These are phyloP conservation scores for Tetragnatha versicolor DNA, from an alignment of 1,140 invertebrate genomes.

Conservation along the genomic window DNA sequence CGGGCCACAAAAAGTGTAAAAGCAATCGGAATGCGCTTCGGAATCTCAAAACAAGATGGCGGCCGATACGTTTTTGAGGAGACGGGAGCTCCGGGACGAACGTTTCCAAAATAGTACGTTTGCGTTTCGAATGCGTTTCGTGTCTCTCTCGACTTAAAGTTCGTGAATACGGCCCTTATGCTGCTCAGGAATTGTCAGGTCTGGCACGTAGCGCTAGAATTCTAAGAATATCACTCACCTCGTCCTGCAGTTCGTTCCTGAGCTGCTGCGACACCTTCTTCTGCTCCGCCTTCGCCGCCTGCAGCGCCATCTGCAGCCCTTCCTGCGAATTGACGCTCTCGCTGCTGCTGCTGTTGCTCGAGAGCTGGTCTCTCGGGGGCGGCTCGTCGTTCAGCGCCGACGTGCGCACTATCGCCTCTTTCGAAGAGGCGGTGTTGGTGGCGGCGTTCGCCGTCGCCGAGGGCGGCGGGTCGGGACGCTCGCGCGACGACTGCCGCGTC, in stretches of 20 bases:
- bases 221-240: too few species aligned
- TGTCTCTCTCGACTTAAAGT: too few species aligned
- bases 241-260: constrained; percentile 43
- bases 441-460: constrained; percentile 45
- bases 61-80: too few species aligned
- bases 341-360: constrained; percentile 73
- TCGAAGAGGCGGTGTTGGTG: constrained; percentile 56
- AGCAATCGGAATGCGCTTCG: too few species aligned
- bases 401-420: constrained; percentile 44
- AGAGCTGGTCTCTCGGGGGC: constrained; percentile 56
- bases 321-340: constrained; percentile 80
- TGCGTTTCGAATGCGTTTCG: too few species aligned
- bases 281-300: constrained; percentile 42
- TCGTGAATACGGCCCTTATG: too few species aligned
- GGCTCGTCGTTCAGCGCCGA: constrained; percentile 45
- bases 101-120: too few species aligned
- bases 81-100: too few species aligned
- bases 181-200: too few species aligned
- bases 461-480: constrained; percentile 26
- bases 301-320: constrained; percentile 64
- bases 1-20: too few species aligned
- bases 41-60: too few species aligned
- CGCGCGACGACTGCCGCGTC: constrained; percentile 9
- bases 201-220: too few species aligned
- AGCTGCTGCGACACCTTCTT: constrained; percentile 24